Percentiles rank a stretch among this genome's conserved stretches.
These are phyloP conservation scores for Pongo abelii DNA, from an alignment of 2,113 vertebrate species.

Conservation along the genomic window DNA sequence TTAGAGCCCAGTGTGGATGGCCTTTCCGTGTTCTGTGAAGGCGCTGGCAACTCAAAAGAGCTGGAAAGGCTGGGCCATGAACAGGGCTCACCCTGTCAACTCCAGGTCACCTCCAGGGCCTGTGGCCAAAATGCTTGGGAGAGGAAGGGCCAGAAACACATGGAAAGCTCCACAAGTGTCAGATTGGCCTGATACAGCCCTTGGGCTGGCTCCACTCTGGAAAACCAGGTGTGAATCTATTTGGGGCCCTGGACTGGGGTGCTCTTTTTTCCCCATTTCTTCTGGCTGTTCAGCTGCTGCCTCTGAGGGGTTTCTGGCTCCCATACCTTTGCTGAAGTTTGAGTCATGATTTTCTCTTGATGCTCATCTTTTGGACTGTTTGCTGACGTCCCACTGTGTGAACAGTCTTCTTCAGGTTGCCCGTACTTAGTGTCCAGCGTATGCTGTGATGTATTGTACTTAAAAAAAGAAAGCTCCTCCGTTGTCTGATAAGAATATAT, in stretches of 20 bases:
- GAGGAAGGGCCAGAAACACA: background rate
- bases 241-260: rapidly evolving
- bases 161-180: background rate
- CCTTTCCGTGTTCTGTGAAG: background rate
- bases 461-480: background rate
- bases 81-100: too few species aligned
- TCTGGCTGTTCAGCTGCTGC: background rate
- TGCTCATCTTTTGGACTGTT: rapidly evolving
- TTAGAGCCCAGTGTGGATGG: background rate
- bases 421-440: rapidly evolving
- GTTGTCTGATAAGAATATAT: background rate
- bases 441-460: too few species aligned
- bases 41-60: too few species aligned
- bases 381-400: background rate
- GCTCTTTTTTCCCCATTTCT: background rate
- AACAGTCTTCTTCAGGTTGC: rapidly evolving
- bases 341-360: background rate
- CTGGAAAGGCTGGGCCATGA: background rate
- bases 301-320: background rate
- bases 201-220: too few species aligned
- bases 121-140: background rate
- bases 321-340: background rate
- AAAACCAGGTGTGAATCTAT: rapidly evolving
- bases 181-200: rapidly evolving
- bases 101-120: background rate